Conservation (phyloP, 2,797 vertebrate species). For the Sebastes baramenuke region DNA sequence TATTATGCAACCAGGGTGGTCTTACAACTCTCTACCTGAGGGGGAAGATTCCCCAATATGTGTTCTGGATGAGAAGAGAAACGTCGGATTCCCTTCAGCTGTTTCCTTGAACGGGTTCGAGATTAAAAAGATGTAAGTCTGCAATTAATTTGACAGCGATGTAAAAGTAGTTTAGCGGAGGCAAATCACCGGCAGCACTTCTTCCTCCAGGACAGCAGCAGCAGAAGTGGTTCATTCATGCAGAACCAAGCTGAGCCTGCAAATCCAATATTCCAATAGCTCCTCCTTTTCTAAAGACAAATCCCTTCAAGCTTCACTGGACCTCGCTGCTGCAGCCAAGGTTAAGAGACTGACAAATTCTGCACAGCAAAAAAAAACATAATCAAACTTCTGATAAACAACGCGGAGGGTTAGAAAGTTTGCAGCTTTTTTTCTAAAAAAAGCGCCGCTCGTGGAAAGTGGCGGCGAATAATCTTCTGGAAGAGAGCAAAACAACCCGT, state of each 20-base stretch:
- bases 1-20: neutral
- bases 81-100: neutral
- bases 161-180: neutral
- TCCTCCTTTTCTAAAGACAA: slow-evolving; percentile 39
- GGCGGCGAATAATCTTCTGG: neutral
- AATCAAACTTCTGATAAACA: slow-evolving; percentile 33
- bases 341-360: slow-evolving; percentile 9
- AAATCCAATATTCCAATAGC: slow-evolving; percentile 62
- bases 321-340: slow-evolving; percentile 9
- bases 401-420: slow-evolving; percentile 1
- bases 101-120: neutral
- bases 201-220: slow-evolving; percentile 11
- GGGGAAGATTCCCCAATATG: neutral
- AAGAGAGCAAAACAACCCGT: slow-evolving; percentile 3
- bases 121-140: slow-evolving; percentile 9
- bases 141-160: slow-evolving; percentile 21
- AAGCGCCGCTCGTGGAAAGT: neutral
- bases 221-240: slow-evolving; percentile 21
- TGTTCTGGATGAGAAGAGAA: neutral
- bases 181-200: slow-evolving; percentile 7
- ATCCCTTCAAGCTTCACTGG: slow-evolving; percentile 46
- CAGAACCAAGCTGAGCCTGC: slow-evolving; percentile 51
- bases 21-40: neutral
- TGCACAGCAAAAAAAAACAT: slow-evolving; percentile 30
- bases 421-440: slow-evolving; percentile 18